Conservation (phyloP, 1,140 invertebrate species). For the Drosophila bocki region DNA sequence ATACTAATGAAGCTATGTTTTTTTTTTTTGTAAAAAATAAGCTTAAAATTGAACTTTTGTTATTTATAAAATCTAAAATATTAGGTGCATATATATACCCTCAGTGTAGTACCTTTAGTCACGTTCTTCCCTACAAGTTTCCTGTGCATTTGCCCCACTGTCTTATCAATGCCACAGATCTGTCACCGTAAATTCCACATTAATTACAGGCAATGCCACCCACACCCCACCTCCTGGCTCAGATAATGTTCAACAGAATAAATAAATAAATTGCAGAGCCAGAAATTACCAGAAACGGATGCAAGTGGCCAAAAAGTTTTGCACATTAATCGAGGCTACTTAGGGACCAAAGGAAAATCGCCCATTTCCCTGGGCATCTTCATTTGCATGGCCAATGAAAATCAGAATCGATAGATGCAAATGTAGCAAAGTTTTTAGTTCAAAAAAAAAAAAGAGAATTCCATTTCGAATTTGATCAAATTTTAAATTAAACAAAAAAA, state of each 20-base stretch:
- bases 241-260: slow-evolving; percentile 61
- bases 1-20: too few species aligned
- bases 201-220: slow-evolving; percentile 37
- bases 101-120: slow-evolving; percentile 8
- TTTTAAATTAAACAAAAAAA: slow-evolving; percentile 12
- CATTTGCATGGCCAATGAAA: slow-evolving; percentile 41
- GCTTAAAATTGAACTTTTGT: too few species aligned
- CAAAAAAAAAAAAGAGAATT: background rate
- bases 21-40: too few species aligned
- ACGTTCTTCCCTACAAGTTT: slow-evolving; percentile 23
- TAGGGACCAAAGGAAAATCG: slow-evolving; percentile 21
- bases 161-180: slow-evolving; percentile 55
- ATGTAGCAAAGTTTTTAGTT: slow-evolving; percentile 39
- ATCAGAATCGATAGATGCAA: slow-evolving; percentile 51
- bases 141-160: slow-evolving; percentile 13
- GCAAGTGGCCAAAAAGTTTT: slow-evolving; percentile 66
- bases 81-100: background rate
- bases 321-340: slow-evolving; percentile 66
- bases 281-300: slow-evolving; percentile 55
- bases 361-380: slow-evolving; percentile 11
- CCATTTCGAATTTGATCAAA: slow-evolving; percentile 41
- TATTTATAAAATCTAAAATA: too few species aligned
- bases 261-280: slow-evolving; percentile 49
- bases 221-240: background rate
- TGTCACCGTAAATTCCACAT: slow-evolving; percentile 62